Conservation (phyloP, 2,888 invertebrate species). For the Endotricha flammealis region DNA sequence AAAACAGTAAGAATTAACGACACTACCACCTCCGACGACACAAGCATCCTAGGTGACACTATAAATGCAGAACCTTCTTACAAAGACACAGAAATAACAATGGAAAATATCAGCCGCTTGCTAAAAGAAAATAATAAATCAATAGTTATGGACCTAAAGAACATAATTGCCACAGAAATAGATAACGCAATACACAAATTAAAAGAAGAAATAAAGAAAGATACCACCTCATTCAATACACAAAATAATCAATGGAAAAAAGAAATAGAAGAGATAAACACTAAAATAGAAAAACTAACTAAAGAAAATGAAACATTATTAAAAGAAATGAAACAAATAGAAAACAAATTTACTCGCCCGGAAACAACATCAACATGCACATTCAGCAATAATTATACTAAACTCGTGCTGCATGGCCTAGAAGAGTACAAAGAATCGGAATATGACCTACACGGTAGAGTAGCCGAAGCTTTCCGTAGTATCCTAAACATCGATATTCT, state of each 20-base stretch:
- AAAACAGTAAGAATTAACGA: not conserved
- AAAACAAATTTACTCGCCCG: not conserved
- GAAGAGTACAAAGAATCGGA: slow-evolving; percentile 10
- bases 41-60: slow-evolving; percentile 1
- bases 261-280: slow-evolving; percentile 1
- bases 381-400: slow-evolving; percentile 2
- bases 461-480: slow-evolving; percentile 3
- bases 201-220: not conserved
- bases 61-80: not conserved
- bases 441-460: slow-evolving; percentile 3
- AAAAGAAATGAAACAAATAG: slow-evolving; percentile 1
- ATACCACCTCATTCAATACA: not conserved
- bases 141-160: slow-evolving; percentile 1
- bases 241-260: slow-evolving; percentile 1
- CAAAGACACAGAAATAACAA: not conserved
- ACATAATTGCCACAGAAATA: not conserved
- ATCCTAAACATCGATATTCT: slow-evolving; percentile 4
- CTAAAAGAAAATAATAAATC: slow-evolving; percentile 1
- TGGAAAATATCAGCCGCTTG: not conserved
- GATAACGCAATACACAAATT: not conserved
- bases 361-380: not conserved
- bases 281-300: slow-evolving; percentile 4
- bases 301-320: slow-evolving; percentile 4
- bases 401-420: slow-evolving; percentile 12
- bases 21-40: not conserved